Conservation (phyloP, 2,113 vertebrate genomes). For the Pogona vitticeps region DNA sequence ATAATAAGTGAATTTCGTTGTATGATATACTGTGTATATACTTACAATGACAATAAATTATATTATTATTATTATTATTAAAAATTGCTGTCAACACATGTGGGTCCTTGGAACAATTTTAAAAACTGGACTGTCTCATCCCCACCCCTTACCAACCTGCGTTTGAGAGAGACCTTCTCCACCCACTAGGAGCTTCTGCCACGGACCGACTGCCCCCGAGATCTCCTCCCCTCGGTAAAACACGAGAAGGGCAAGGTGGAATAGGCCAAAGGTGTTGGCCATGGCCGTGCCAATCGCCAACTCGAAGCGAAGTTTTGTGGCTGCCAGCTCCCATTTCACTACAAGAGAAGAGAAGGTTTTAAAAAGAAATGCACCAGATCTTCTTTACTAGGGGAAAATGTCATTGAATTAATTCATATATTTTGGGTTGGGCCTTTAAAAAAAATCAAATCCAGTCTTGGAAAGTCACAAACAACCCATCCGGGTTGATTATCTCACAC, state of each 20-base stretch:
- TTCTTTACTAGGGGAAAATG: too few relatives aligned
- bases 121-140: background rate
- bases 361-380: too few relatives aligned
- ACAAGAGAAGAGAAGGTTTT: fast-evolving
- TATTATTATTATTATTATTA: too few relatives aligned
- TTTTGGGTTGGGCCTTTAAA: too few relatives aligned
- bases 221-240: slow-evolving; percentile 64
- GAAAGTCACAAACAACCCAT: too few relatives aligned
- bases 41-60: too few relatives aligned
- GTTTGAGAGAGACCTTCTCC: slow-evolving; percentile 55
- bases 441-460: too few relatives aligned
- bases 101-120: too few relatives aligned
- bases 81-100: fast-evolving
- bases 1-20: too few relatives aligned
- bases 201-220: fast-evolving
- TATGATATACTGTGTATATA: too few relatives aligned
- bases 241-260: slow-evolving; percentile 65
- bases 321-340: slow-evolving; percentile 72
- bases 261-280: slow-evolving; percentile 35
- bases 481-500: too few relatives aligned
- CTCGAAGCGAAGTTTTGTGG: slow-evolving; percentile 66
- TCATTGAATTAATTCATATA: too few relatives aligned
- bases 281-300: slow-evolving; percentile 43
- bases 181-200: slow-evolving; percentile 7
- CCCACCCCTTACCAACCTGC: slow-evolving; percentile 63